A percentile compares a stretch with the other conserved stretches of the same genome.
Evolutionary conservation across 2,888 invertebrate genomes (phyloP).

Genomic region (Microdon myrmicae): DNA sequence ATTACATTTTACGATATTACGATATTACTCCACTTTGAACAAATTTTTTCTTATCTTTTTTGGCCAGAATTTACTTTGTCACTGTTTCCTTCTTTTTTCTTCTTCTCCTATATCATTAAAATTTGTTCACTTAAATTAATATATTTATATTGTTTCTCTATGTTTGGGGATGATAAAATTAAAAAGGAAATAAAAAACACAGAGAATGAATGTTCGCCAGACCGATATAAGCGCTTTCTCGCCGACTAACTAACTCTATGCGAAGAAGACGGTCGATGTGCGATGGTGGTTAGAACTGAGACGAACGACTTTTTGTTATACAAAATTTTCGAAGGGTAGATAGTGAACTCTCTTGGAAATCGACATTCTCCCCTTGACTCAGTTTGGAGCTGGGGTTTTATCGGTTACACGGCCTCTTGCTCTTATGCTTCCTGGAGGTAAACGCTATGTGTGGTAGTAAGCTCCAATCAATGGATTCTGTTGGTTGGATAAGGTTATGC

Average conservation of each 20-base stretch:
- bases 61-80: constrained; percentile 2
- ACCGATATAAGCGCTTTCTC: constrained; percentile 50
- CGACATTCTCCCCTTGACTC: constrained; percentile 23
- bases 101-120: no score
- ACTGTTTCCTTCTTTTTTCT: constrained; percentile 3
- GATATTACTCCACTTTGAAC: constrained; percentile 23
- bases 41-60: constrained; percentile 18
- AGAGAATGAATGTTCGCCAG: constrained; percentile 50
- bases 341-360: neutral
- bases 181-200: constrained; percentile 37
- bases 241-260: constrained; percentile 52
- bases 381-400: constrained; percentile 6
- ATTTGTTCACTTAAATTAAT: no score
- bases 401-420: no score
- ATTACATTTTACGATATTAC: constrained; percentile 22
- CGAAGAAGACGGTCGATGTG: constrained; percentile 48
- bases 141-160: no score
- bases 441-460: constrained; percentile 11
- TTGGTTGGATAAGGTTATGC: constrained; percentile 46
- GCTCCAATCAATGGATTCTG: constrained; percentile 42
- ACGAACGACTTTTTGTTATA: constrained; percentile 42
- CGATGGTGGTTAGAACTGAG: constrained; percentile 42
- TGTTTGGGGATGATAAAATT: constrained; percentile 41
- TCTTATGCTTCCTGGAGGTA: no score
- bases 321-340: constrained; percentile 42